These are phyloP conservation scores for Gymnorhina tibicen DNA, from an alignment of 2,113 vertebrate species.

Conservation along the genomic window DNA sequence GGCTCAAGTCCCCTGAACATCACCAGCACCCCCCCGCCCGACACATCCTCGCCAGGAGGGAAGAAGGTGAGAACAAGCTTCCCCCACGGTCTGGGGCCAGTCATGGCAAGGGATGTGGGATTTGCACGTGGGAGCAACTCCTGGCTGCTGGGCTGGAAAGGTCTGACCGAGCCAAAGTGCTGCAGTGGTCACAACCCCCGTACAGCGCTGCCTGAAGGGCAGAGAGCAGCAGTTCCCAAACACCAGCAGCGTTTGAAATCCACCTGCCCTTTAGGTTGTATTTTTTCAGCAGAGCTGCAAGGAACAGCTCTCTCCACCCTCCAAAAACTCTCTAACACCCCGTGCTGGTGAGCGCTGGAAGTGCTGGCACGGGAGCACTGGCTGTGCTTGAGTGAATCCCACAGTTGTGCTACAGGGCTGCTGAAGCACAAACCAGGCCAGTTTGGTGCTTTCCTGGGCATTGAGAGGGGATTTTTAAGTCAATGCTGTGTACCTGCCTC, in stretches of 20 bases:
- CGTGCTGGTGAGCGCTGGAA: background rate
- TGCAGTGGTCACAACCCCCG: background rate
- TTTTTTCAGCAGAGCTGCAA: background rate
- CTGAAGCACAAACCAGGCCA: background rate
- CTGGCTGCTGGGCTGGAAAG: background rate
- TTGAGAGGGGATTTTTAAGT: background rate
- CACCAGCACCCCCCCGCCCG: slow-evolving; percentile 93
- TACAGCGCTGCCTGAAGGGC: background rate
- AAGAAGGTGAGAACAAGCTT: slow-evolving; percentile 82
- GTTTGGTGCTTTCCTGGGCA: background rate
- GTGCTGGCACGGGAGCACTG: background rate
- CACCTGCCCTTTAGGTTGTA: background rate
- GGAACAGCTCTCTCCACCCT: background rate
- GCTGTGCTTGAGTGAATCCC: background rate
- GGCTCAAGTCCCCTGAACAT: slow-evolving; percentile 95
- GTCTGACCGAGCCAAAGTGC: background rate
- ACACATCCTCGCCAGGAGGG: slow-evolving; percentile 90
- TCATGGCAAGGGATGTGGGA: accelerated
- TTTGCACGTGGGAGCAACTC: background rate
- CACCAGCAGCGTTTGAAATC: background rate
- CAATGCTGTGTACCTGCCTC: background rate
- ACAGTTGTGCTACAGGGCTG: background rate
- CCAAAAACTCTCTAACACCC: background rate
- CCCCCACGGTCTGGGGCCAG: no score
- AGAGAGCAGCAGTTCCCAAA: background rate